Evolutionary conservation across 1,140 invertebrate species (phyloP).

Genomic region (Solenopsis invicta): DNA sequence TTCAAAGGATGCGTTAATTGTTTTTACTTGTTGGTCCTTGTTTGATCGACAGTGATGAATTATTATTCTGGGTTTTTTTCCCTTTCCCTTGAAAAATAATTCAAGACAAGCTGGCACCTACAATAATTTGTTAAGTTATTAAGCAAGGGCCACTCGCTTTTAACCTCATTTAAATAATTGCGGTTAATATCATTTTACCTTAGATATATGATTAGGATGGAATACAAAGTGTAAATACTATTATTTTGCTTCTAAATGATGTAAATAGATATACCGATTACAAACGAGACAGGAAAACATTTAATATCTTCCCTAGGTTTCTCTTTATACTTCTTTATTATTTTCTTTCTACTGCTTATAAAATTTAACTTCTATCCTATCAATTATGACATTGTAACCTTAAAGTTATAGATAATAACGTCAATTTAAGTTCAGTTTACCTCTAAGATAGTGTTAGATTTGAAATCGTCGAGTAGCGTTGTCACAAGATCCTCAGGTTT

Average conservation of each 20-base stretch:
- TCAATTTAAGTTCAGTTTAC: slow-evolving; percentile 8
- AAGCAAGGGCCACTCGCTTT: background rate
- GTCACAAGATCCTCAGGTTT: slow-evolving; percentile 53
- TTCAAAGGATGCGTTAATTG: background rate
- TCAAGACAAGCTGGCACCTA: slow-evolving; percentile 71
- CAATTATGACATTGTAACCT: too few relatives aligned
- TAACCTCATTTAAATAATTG: background rate
- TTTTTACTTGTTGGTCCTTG: background rate
- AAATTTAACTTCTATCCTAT: background rate
- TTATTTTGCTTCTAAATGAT: too few relatives aligned
- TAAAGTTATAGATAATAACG: too few relatives aligned
- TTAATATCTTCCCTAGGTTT: too few relatives aligned
- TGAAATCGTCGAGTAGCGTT: slow-evolving; percentile 18
- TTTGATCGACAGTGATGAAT: slow-evolving; percentile 66
- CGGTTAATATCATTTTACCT: too few relatives aligned
- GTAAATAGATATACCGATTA: too few relatives aligned
- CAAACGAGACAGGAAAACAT: too few relatives aligned
- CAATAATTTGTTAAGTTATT: slow-evolving; percentile 25
- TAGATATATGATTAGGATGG: too few relatives aligned
- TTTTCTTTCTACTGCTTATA: background rate
- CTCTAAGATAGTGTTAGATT: slow-evolving; percentile 20
- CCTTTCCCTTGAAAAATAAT: too few relatives aligned
- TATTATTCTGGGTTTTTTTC: too few relatives aligned
- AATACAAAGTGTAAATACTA: too few relatives aligned
- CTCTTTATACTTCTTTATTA: too few relatives aligned